A percentile compares a stretch with the other conserved stretches of the same genome.
Evolutionary conservation across 2,888 invertebrate genomes (phyloP).

Genomic region (Microchrysa polita): DNA sequence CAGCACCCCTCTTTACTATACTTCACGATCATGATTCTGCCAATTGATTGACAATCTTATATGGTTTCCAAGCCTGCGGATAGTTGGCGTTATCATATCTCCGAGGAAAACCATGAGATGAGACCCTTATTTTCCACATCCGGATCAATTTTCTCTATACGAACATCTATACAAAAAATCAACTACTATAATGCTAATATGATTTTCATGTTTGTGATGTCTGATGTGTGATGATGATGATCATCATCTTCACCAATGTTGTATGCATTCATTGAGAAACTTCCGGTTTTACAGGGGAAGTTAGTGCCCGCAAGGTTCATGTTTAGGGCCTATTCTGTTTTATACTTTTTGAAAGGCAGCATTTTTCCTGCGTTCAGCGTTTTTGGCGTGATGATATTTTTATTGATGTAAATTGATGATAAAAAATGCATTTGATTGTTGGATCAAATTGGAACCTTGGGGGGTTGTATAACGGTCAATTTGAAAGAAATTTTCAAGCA

Average conservation of each 20-base stretch:
- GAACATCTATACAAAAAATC: background rate
- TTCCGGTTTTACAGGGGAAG: background rate
- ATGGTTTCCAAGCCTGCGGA: background rate
- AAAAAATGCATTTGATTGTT: no score
- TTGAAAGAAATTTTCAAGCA: no score
- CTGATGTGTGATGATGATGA: background rate
- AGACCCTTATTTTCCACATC: constrained; percentile 12
- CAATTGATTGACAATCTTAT: constrained; percentile 9
- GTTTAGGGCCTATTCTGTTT: constrained; percentile 12
- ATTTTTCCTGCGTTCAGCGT: background rate
- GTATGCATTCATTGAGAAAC: constrained; percentile 4
- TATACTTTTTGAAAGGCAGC: background rate
- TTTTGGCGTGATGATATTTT: background rate
- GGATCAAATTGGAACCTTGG: no score
- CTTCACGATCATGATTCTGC: no score
- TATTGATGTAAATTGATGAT: background rate
- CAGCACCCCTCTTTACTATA: constrained; percentile 1
- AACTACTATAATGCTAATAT: constrained; percentile 4
- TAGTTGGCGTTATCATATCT: background rate
- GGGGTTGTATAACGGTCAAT: no score
- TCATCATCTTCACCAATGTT: background rate
- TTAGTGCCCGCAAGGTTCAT: background rate
- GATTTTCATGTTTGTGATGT: no score
- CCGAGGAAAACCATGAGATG: background rate
- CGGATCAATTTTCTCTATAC: constrained; percentile 19